phyloP scores from a whole-genome alignment of 23 tunicate species.

The Styela plicata region DNA sequence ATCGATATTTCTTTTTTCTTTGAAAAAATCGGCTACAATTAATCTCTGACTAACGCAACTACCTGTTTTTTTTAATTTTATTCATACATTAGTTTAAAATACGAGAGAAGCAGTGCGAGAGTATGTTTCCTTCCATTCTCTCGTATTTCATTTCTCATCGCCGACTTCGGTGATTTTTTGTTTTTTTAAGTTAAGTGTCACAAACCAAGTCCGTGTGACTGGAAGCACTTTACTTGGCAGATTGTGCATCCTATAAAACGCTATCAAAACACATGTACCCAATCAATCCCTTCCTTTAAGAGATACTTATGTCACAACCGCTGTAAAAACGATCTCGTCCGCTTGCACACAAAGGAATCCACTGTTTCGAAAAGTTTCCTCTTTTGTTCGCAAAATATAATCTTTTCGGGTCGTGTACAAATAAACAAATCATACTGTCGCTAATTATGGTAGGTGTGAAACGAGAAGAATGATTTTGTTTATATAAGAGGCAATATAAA shows the following conservation, averaged over 20 bases:
- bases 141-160: too few relatives aligned
- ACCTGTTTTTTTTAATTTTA: too few relatives aligned
- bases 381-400: not conserved
- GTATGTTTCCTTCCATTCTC: too few relatives aligned
- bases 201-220: not conserved
- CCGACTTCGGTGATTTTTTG: not conserved
- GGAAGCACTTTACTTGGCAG: not conserved
- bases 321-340: conserved; percentile 15
- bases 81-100: too few relatives aligned
- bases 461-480: not conserved
- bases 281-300: conserved; percentile 12
- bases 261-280: conserved; percentile 19
- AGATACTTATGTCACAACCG: conserved; percentile 23
- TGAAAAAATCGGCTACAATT: too few relatives aligned
- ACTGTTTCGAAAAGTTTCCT: conserved; percentile 1
- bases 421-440: not conserved
- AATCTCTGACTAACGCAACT: too few relatives aligned
- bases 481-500: not conserved
- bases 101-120: too few relatives aligned
- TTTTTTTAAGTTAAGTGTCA: not conserved
- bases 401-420: not conserved
- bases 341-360: conserved; percentile 22
- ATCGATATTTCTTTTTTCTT: too few relatives aligned
- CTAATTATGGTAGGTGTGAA: not conserved
- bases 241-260: not conserved